Evolutionary conservation across 1,140 invertebrate genomes (phyloP), one percentile per base, ranked within the genome.

Genomic region (Plodia interpunctella): DNA sequence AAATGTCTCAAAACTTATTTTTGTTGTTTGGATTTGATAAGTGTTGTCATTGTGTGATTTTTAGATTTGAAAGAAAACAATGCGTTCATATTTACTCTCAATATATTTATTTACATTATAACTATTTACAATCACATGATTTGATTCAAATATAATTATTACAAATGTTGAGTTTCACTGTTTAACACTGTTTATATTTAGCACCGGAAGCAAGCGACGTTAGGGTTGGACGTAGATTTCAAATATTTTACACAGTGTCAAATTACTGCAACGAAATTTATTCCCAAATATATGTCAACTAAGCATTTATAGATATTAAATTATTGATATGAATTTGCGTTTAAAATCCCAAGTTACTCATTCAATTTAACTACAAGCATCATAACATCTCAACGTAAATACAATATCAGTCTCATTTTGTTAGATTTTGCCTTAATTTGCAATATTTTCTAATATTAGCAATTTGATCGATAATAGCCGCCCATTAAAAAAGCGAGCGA

Each of bases 101-200:
- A 62, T 60, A 59, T 68, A 60, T 58, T 68, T 83, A 82, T 86
- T 80, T 86, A 83, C 78, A 83, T 68, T 68, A 63, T 38, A 49
- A 55, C 18, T 83, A 82, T 85, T 70, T 81, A 85, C 83, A 85
- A n/a, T 80, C 77, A 78, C 73, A 72, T 71, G 74, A 82, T 78
- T 78, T 79, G 63, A 74, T 21, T 51, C 49, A 51, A 53, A 53
- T n/a, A n/a, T 53, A 25, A 53, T 21, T 13, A 53, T 10, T 53
- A 53, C 51, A 20, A 53, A 53, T 53, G 21, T 44, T 25, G 51
- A n/a, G 19, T 53, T 53, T 25, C 11, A 25, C 51, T 53, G 21
- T 53, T 53, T 53, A 15, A 53, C 20, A 44, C 13, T 44, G 9
- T 35, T 44, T 44, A n/a, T 44, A 53, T 60, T 71, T 72, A 79